Percentiles rank a stretch among this genome's conserved stretches.
These are phyloP conservation scores for Salvelinus alpinus DNA, from an alignment of 2,113 vertebrate genomes.

Conservation along the genomic window DNA sequence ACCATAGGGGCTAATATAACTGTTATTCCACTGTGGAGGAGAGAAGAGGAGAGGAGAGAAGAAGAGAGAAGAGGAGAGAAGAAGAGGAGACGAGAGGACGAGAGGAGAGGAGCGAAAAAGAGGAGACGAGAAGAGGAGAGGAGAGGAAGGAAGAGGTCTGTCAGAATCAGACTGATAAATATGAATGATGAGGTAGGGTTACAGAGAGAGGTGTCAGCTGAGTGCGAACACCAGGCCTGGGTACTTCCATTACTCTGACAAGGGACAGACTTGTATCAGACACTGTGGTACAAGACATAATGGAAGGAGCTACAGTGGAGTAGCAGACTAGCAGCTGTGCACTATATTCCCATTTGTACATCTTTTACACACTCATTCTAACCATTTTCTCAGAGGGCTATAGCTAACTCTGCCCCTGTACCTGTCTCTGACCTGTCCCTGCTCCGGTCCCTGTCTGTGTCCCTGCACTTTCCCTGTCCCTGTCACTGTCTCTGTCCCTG, in stretches of 20 bases:
- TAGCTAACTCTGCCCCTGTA: background rate
- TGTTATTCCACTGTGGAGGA: background rate
- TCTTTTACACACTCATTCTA: background rate
- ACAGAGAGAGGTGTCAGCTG: background rate
- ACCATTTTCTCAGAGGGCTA: background rate
- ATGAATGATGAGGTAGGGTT: background rate
- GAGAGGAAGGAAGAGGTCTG: background rate
- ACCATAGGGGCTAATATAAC: background rate
- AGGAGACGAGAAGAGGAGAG: background rate
- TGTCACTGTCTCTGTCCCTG: too few relatives aligned
- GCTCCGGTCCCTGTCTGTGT: background rate
- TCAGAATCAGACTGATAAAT: constrained; percentile 8
- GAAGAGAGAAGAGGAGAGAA: too few relatives aligned
- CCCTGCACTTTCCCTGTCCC: background rate
- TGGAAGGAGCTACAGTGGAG: background rate
- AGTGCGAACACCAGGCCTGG: background rate
- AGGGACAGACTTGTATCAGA: background rate
- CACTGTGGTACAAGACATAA: background rate
- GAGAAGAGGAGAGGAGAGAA: background rate
- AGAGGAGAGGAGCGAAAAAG: background rate
- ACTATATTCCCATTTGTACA: background rate
- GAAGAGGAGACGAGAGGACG: too few relatives aligned
- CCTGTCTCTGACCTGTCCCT: too few relatives aligned
- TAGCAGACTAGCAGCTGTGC: background rate
- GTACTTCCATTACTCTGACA: background rate